These are phyloP conservation scores for Halyomorpha halys DNA, from an alignment of 1,140 invertebrate species.

Conservation along the genomic window DNA sequence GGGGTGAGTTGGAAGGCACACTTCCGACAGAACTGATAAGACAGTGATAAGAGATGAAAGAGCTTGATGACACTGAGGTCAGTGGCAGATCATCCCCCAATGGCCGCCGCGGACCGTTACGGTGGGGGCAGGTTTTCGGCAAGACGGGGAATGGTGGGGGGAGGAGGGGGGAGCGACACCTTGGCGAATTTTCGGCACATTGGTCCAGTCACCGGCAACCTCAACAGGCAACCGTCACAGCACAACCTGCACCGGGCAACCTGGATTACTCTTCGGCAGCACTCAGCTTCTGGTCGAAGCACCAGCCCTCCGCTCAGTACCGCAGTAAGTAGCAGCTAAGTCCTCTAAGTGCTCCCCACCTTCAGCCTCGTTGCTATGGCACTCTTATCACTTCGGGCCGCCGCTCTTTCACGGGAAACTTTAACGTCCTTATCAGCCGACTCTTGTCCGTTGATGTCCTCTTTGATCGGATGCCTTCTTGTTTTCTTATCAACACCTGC, in stretches of 20 bases:
- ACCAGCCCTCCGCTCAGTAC: slow-evolving; percentile 18
- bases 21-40: too few relatives aligned
- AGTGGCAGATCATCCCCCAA: too few relatives aligned
- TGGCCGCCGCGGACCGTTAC: background rate
- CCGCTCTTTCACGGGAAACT: too few relatives aligned
- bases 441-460: too few relatives aligned
- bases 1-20: too few relatives aligned
- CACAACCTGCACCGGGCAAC: background rate
- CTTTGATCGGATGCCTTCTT: too few relatives aligned
- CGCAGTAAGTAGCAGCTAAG: slow-evolving; percentile 22
- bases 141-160: background rate
- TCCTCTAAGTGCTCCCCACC: background rate
- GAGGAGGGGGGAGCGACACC: slow-evolving; percentile 3
- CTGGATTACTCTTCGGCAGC: slow-evolving; percentile 22
- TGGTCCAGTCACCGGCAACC: slow-evolving; percentile 1
- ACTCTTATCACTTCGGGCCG: background rate
- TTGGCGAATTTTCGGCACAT: slow-evolving; percentile 14
- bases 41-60: too few relatives aligned
- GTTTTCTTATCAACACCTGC: too few relatives aligned
- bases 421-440: too few relatives aligned
- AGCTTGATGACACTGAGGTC: too few relatives aligned
- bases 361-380: slow-evolving; percentile 10
- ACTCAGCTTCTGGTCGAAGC: slow-evolving; percentile 22
- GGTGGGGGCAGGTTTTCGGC: slow-evolving; percentile 15
- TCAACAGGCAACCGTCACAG: background rate